phyloP scores from a whole-genome alignment of 2,113 vertebrate species.

The Lutjanus erythropterus region DNA sequence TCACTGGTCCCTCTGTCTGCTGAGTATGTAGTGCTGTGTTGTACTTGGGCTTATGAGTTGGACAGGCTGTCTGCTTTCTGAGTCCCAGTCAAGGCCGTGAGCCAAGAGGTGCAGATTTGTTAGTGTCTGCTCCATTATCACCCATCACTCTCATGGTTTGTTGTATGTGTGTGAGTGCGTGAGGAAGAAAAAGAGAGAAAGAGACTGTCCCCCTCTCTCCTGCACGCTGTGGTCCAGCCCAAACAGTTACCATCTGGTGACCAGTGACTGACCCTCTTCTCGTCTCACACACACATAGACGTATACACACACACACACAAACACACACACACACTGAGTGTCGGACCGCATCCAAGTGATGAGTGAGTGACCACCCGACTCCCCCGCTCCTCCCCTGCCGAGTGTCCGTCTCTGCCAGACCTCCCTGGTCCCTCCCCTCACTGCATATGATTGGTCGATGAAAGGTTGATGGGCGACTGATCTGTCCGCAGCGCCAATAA shows the following conservation, averaged over 20 bases:
- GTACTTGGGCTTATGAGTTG: slow-evolving; percentile 66
- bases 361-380: slow-evolving; percentile 78
- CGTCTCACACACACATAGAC: slow-evolving; percentile 46
- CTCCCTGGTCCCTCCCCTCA: slow-evolving; percentile 68
- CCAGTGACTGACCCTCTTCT: slow-evolving; percentile 80
- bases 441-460: slow-evolving; percentile 76
- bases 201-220: slow-evolving; percentile 71
- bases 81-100: slow-evolving; percentile 60
- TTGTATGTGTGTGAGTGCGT: slow-evolving; percentile 51
- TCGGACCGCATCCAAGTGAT: slow-evolving; percentile 71
- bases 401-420: slow-evolving; percentile 70
- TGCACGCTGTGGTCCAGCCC: slow-evolving; percentile 74
- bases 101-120: slow-evolving; percentile 79
- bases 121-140: slow-evolving; percentile 81
- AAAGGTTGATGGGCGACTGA: slow-evolving; percentile 80
- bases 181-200: slow-evolving; percentile 35
- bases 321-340: slow-evolving; percentile 47
- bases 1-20: slow-evolving; percentile 70
- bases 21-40: slow-evolving; percentile 59
- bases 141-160: slow-evolving; percentile 66
- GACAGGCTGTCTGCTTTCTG: slow-evolving; percentile 71
- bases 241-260: slow-evolving; percentile 87
- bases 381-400: slow-evolving; percentile 37
- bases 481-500: slow-evolving; percentile 73
- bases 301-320: slow-evolving; percentile 35